Base-by-base conservation (phyloP, 2,797 vertebrate species). In the Acanthis flammea region DNA sequence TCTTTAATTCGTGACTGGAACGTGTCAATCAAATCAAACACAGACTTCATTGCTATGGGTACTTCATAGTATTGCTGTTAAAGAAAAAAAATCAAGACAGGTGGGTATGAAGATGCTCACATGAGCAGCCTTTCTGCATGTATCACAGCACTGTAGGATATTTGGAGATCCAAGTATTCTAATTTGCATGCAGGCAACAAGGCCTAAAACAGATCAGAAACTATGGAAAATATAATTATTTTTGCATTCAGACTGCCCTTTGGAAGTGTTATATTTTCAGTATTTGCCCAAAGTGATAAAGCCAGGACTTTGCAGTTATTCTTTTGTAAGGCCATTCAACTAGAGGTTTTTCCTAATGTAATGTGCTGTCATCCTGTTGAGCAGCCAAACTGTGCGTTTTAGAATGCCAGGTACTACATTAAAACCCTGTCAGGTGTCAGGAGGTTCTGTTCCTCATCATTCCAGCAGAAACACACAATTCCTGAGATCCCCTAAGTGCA, bases 1-100 rank as follows among this genome's bases (percentile, higher is more conserved):
- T 99, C 99, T 97, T 99, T 98, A 97, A 99, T 98, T 87, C 99
- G 98, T 55, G 99, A 99, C 37, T 99, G 98, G 97, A 99, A 99
- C 30, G 99, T 99, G 97, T 99, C 99, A 2, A 99, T 97, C 96
- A 99, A 98, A 97, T 99, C 98, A 58, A 99, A 99, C 63, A 99
- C 98, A 0, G 99, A 99, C 97, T 99, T 99, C 99, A 99, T 99
- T 91, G 98, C 98, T 75, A 99, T 99, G 65, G 99, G 99, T 77
- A 99, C 99, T 97, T 99, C 99, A 37, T 99, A 99, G 89, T 98
- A 98, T 99, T 99, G 99, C 99, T 99, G 97, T 85, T 74, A 78
- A 76, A 88, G 28, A 96, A 94, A 75, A 37, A 41, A 24, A 35
- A 35, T 1, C n/a, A 45, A 68, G 8, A 31, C 28, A 75, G 73